Evolutionary conservation across 2,888 invertebrate genomes (phyloP), one percentile per base, ranked within the genome.

Genomic region (Parasteatoda lunata): DNA sequence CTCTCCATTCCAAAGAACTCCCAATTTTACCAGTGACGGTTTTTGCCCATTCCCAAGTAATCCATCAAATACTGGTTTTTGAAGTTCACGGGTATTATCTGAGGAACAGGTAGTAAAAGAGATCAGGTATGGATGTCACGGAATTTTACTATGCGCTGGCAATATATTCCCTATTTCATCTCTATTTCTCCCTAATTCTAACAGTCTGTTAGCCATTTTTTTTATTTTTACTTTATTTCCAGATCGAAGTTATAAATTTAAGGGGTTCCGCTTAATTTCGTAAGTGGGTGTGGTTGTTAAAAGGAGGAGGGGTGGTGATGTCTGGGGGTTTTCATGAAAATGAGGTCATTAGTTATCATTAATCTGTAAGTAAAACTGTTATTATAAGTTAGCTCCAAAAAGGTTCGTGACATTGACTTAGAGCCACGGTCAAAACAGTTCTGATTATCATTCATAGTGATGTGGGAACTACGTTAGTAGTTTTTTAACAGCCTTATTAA

Each of bases 101-200:
- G 66, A 73, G 73, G 80, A 80, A 80, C 80, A 80, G 80, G 80
- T 80, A 80, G 80, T 80, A 73, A 52, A 30, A 47, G 51, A 48
- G 66, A 11, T 78, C 78, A 70, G 69, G 78, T 70, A 78, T 78
- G 78, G 70, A 45, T 59, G 78, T 78, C 78, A 78, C 78, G 78
- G 45, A 70, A 59, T 59, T n/a, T n/a, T 13, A 59, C 59, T 59
- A 59, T 8, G 11, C 59, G 9, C 59, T n/a, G 13, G n/a, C 59
- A 59, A 13, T 59, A 59, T 59, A 13, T 59, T n/a, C 59, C n/a
- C 59, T 59, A 59, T 30, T 30, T 2, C 30, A 30, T 59, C 59
- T 59, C 59, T 59, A 59, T 59, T 59, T 59, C n/a, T 13, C 59
- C 59, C 59, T 3, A 13, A n/a, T 4, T 13, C 59, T 59, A 59